Base-by-base conservation (phyloP, 2,797 vertebrate species). In the Perodicticus potto region DNA sequence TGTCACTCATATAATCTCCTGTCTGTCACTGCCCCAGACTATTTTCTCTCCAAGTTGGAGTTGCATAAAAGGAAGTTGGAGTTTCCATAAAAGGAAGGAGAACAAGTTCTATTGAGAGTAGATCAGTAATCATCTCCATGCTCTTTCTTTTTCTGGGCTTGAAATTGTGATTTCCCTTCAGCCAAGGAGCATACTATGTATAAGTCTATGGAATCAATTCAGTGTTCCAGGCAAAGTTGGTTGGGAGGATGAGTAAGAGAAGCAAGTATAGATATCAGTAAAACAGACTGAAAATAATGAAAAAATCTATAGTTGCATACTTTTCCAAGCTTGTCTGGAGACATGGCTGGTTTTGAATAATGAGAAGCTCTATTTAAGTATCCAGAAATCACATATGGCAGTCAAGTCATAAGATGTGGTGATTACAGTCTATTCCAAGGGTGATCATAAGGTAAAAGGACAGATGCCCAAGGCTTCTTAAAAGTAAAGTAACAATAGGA, bases 331-430 rank as follows among this genome's bases (percentile, higher is more conserved):
- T 40, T 89, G 34, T 82, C 27, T 94, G 34, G 25, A 91, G 57
- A 95, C 20, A 34, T 77, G 11, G 16, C 72, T 92, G 23, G 85
- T 81, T 92, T 65, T 67, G 2, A 67, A 76, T 65, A 81, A 81
- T 22, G 81, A 23, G 43, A 86, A 37, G 7, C 19, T 86, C 59
- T 84, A 61, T 65, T 83, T 83, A 87, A 91, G 55, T n/a, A 92
- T 81, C 19, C 49, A 83, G 81, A 95, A 92, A 90, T 91, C 57
- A 77, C 14, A 17, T 63, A 37, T 74, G 34, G 80, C 32, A 94
- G 37, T 95, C 17, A 84, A 89, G 14, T 85, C 63, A 5, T 20
- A 92, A 74, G 63, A 89, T 37, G 37, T 74, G 53, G 74, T 72
- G 29, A 94, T 49, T 49, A 20, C 11, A 57, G 3, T 80, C 40